Evolutionary conservation across 92 coral and sea anemone genomes (phyloP), one percentile per base, ranked within the genome.

Genomic region (Parazoanthus darwini): DNA sequence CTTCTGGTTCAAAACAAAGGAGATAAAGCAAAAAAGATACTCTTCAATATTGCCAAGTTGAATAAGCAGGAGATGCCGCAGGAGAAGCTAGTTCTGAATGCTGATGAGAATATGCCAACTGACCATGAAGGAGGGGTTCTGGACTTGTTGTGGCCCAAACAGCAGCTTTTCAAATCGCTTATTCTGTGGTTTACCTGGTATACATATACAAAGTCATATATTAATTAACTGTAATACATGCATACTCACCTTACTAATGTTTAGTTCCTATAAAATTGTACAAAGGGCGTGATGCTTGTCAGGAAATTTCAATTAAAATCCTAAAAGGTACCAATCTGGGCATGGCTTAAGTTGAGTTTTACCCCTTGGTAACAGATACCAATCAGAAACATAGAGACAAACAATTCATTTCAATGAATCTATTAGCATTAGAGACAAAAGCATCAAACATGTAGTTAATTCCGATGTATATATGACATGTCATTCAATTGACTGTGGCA

Each of bases 121-220:
- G 83, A 72, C 33, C 85, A 91, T 38, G 90, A 93, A 74, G 96
- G 96, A 39, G 96, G 95, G 22, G 75, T 93, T 23, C 74, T 93
- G 82, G 94, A 95, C 84, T 81, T 95, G 72, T 74, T 95, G 66
- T 86, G 93, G 82, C 92, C 94, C 35, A 90, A 79, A 77, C 25
- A 33, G 35, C 98, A 92, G 83, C 89, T 92, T n/a, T 20, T 76
- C 10, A 90, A 86, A 79, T 93, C 91, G 7, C 80, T 92, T 39
- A 88, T 92, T 23, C 87, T 95, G 38, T 95, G 98, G 96, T 68
- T 95, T 89, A 85, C 92, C 1, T 95, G 98, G 98, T 94, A 82
- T 86, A 29, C 33, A 89, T 36, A 9, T 37, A 9, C 75, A 75
- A 11, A 43, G 59, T 15, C 18, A 11, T 54, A 14, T 72, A 29